Evolutionary conservation across 64 coral and sea anemone genomes (phyloP).

Genomic region (Cladopsammia gracilis): DNA sequence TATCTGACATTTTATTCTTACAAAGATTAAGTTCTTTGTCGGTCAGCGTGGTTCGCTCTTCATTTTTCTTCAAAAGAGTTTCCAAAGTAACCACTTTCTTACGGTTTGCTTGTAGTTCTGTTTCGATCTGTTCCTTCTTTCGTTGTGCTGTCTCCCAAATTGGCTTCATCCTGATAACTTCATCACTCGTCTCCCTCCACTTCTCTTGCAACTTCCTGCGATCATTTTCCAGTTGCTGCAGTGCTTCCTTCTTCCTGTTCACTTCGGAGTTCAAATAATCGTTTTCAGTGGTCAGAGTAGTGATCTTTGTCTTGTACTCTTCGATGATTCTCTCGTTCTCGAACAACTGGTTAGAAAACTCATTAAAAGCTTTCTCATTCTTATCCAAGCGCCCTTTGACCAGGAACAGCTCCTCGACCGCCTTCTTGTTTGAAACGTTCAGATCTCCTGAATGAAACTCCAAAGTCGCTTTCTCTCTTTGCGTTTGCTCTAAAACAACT

Average conservation of each 20-base stretch:
- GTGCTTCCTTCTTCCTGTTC: constrained; percentile 41
- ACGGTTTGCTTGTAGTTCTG: constrained; percentile 61
- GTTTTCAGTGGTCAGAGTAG: constrained; percentile 73
- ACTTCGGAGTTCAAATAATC: constrained; percentile 68
- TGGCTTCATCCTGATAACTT: constrained; percentile 80
- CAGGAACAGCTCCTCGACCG: constrained; percentile 67
- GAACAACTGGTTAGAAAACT: constrained; percentile 35
- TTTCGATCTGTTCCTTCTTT: constrained; percentile 89
- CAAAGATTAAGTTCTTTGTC: constrained; percentile 69
- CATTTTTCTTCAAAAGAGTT: constrained; percentile 59
- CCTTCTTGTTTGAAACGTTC: constrained; percentile 77
- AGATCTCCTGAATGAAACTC: constrained; percentile 78
- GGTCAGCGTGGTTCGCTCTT: constrained; percentile 47
- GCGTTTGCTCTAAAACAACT: constrained; percentile 66
- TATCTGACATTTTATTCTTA: constrained; percentile 74
- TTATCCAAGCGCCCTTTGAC: constrained; percentile 77
- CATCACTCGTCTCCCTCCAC: constrained; percentile 70
- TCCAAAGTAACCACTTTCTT: constrained; percentile 77
- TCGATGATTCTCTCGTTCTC: constrained; percentile 72
- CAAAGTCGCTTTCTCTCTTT: constrained; percentile 61
- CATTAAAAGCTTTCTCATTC: constrained; percentile 49
- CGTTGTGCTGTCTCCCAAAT: constrained; percentile 73
- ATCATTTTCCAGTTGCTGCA: constrained; percentile 69
- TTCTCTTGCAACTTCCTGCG: constrained; percentile 76
- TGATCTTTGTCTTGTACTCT: constrained; percentile 76